Percentiles rank a stretch among this genome's conserved stretches.
phyloP scores from a whole-genome alignment of 2,888 invertebrate species.

The Sphecodes monilicornis region DNA sequence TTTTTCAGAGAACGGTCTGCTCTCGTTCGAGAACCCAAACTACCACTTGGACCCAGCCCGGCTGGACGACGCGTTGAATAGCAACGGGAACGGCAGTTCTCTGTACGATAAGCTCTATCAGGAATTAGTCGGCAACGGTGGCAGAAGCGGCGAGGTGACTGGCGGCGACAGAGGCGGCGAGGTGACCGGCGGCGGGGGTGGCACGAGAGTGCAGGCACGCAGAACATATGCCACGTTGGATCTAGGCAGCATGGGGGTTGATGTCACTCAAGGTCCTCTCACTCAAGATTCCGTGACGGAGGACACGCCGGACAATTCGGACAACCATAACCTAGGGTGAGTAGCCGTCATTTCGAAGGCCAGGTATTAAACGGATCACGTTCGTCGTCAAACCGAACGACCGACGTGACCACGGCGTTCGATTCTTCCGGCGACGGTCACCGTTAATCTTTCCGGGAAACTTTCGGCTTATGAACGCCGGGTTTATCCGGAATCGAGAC shows the following conservation, averaged over 20 bases:
- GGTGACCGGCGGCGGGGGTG: constrained; percentile 86
- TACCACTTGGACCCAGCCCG: constrained; percentile 93
- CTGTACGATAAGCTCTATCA: constrained; percentile 90
- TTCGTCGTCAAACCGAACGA: constrained; percentile 16
- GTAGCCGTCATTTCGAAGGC: constrained; percentile 57
- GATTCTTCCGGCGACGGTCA: constrained; percentile 10
- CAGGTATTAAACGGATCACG: constrained; percentile 25
- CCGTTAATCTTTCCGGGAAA: constrained; percentile 12
- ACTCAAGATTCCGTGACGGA: constrained; percentile 85
- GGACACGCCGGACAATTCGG: constrained; percentile 83
- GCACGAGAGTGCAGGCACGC: constrained; percentile 84
- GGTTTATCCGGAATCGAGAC: constrained; percentile 12
- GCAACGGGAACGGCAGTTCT: constrained; percentile 87
- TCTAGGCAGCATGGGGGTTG: constrained; percentile 90
- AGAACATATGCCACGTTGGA: constrained; percentile 89
- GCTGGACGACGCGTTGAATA: constrained; percentile 91
- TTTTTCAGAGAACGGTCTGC: constrained; percentile 93
- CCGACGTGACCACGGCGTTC: constrained; percentile 24
- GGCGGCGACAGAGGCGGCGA: constrained; percentile 85
- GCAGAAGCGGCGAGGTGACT: constrained; percentile 83
- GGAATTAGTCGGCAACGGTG: constrained; percentile 86
- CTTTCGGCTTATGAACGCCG: not conserved
- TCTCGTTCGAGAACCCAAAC: constrained; percentile 96
- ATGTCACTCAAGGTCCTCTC: constrained; percentile 87
- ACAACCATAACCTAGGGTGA: constrained; percentile 86